These are phyloP conservation scores for Caenorhabditis sulstoni DNA, from an alignment of 2,888 invertebrate species.

Conservation along the genomic window DNA sequence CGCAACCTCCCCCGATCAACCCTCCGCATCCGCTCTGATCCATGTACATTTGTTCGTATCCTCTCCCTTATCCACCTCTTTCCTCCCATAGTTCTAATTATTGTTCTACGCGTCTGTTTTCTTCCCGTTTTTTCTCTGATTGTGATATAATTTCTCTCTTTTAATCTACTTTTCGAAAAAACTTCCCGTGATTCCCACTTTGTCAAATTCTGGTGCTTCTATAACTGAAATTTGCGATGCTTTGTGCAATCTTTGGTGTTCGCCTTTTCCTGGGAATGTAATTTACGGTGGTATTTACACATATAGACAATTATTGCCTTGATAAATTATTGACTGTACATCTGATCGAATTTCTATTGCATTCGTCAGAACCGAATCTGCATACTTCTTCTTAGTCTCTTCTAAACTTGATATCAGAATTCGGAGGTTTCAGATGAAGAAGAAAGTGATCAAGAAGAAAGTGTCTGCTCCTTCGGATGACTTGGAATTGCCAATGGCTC, in stretches of 20 bases:
- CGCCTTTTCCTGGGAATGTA: slow-evolving; percentile 6
- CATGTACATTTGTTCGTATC: slow-evolving; percentile 35
- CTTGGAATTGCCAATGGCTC: slow-evolving; percentile 39
- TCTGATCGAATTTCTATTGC: neutral
- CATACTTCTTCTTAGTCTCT: slow-evolving; percentile 1
- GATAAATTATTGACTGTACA: slow-evolving; percentile 15
- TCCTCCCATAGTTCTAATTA: neutral
- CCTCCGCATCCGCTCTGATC: slow-evolving; percentile 1
- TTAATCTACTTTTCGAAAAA: slow-evolving; percentile 22
- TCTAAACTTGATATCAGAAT: neutral
- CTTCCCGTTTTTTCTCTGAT: slow-evolving; percentile 9
- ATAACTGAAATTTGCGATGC: slow-evolving; percentile 11
- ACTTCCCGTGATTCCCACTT: slow-evolving; percentile 37
- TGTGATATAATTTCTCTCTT: slow-evolving; percentile 11
- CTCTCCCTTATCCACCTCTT: slow-evolving; percentile 16
- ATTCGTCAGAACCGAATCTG: neutral
- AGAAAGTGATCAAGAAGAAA: slow-evolving; percentile 29
- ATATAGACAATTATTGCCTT: slow-evolving; percentile 8
- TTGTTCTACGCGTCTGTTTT: slow-evolving; percentile 11
- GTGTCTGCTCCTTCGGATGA: neutral
- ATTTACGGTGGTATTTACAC: slow-evolving; percentile 24
- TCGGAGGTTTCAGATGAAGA: slow-evolving; percentile 30
- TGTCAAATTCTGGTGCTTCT: slow-evolving; percentile 23
- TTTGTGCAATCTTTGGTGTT: slow-evolving; percentile 6
- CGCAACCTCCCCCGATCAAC: slow-evolving; percentile 64